Evolutionary conservation across 2,113 vertebrate genomes (phyloP).

Genomic region (Dasyurus viverrinus): DNA sequence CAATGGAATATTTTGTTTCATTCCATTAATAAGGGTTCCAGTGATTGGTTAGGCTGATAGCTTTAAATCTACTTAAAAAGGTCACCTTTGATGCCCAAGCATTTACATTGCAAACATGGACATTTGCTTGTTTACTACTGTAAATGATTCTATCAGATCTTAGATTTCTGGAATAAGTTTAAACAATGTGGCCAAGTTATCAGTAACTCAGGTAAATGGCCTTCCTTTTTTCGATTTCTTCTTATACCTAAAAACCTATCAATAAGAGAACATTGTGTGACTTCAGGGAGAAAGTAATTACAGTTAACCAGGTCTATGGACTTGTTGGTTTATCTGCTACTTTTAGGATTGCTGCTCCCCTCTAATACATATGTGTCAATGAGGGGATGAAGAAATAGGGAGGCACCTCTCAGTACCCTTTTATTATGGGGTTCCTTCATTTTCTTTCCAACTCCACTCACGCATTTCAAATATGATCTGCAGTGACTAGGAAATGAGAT

Average conservation of each 20-base stretch:
- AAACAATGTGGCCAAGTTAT: slow-evolving; percentile 45
- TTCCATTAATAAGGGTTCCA: background rate
- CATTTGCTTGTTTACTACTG: slow-evolving; percentile 26
- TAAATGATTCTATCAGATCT: slow-evolving; percentile 45
- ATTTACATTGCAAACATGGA: background rate
- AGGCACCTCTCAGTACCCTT: background rate
- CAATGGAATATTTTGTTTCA: background rate
- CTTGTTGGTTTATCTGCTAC: slow-evolving; percentile 7
- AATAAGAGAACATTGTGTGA: slow-evolving; percentile 33
- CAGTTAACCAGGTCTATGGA: slow-evolving; percentile 34
- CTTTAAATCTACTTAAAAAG: slow-evolving; percentile 32
- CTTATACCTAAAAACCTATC: slow-evolving; percentile 54
- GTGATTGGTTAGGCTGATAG: background rate
- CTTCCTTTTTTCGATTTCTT: slow-evolving; percentile 38
- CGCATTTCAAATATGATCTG: slow-evolving; percentile 49
- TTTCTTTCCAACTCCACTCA: slow-evolving; percentile 8
- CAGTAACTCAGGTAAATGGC: slow-evolving; percentile 34
- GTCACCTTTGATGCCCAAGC: background rate
- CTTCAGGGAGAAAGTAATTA: slow-evolving; percentile 19
- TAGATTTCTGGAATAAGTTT: slow-evolving; percentile 52
- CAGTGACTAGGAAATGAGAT: slow-evolving; percentile 50
- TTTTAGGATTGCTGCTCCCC: slow-evolving; percentile 43
- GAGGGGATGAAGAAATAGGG: background rate
- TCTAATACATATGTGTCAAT: slow-evolving; percentile 25
- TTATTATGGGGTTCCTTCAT: background rate